These are phyloP conservation scores for Neodon shergylaensis DNA, from an alignment of 2,113 vertebrate genomes.

Conservation along the genomic window DNA sequence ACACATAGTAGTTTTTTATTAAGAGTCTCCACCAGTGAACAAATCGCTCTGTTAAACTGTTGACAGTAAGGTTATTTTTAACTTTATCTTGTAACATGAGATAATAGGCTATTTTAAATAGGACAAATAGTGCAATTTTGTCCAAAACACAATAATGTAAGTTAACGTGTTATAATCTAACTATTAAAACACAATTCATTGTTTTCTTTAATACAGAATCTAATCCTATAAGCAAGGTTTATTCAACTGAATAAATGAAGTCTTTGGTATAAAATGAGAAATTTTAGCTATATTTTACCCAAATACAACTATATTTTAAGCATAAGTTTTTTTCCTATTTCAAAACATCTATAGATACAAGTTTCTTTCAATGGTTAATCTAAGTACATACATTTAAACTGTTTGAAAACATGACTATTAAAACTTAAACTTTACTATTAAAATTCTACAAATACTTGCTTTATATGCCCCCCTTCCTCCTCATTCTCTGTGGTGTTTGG, in stretches of 20 bases:
- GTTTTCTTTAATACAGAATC: not conserved
- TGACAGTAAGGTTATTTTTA: slow-evolving; percentile 38
- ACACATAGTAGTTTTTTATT: not conserved
- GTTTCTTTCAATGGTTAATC: not conserved
- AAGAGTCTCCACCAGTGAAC: not conserved
- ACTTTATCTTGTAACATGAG: not conserved
- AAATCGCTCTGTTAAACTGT: slow-evolving; percentile 1
- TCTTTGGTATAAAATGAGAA: not conserved
- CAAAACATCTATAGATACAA: not conserved
- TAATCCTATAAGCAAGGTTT: not conserved
- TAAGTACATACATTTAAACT: not conserved
- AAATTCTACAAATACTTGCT: not conserved
- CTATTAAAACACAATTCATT: not conserved
- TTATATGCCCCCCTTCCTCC: not conserved
- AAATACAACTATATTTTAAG: not conserved
- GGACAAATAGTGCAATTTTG: not conserved
- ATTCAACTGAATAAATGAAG: not conserved
- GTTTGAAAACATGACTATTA: not conserved
- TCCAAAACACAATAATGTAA: not conserved
- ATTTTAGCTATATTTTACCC: not conserved
- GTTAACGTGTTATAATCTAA: not conserved
- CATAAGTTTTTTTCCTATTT: not conserved
- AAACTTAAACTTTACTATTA: not conserved
- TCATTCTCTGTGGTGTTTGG: not conserved
- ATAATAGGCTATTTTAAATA: not conserved